phyloP scores from a whole-genome alignment of 2,113 vertebrate genomes.

The Pomatostomus ruficeps region DNA sequence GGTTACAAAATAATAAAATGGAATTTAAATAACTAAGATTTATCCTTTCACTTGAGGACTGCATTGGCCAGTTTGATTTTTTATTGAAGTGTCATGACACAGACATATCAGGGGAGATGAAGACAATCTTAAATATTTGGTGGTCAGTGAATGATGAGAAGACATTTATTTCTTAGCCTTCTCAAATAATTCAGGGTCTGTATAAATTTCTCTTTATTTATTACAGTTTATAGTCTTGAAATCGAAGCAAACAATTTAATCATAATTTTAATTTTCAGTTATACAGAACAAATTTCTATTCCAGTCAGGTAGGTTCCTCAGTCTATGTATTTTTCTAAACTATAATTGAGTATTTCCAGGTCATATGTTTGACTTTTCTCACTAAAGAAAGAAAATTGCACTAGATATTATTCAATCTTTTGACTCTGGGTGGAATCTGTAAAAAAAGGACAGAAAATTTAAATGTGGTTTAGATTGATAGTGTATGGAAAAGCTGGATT shows the following conservation, averaged over 20 bases:
- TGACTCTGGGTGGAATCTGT: neutral
- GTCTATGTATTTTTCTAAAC: neutral
- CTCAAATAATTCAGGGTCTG: neutral
- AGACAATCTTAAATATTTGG: neutral
- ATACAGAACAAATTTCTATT: neutral
- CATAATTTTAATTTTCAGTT: neutral
- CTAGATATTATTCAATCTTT: neutral
- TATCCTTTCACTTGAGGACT: neutral
- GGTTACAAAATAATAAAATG: neutral
- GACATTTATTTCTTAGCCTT: neutral
- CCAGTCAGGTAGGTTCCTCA: neutral
- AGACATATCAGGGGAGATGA: neutral
- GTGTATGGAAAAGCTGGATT: neutral
- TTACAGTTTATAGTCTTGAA: neutral
- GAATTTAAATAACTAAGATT: neutral
- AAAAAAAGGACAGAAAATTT: neutral
- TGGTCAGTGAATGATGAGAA: neutral
- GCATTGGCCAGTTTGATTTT: neutral
- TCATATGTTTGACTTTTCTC: neutral
- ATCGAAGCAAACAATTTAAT: neutral
- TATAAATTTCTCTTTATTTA: neutral
- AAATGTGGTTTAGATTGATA: neutral
- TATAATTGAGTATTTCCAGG: neutral
- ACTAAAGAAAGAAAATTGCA: neutral
- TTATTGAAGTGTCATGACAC: neutral